Percentiles rank a stretch among this genome's conserved stretches.
These are phyloP conservation scores for Oceanodroma leucorhoa DNA, from an alignment of 2,797 vertebrate species.

Conservation along the genomic window DNA sequence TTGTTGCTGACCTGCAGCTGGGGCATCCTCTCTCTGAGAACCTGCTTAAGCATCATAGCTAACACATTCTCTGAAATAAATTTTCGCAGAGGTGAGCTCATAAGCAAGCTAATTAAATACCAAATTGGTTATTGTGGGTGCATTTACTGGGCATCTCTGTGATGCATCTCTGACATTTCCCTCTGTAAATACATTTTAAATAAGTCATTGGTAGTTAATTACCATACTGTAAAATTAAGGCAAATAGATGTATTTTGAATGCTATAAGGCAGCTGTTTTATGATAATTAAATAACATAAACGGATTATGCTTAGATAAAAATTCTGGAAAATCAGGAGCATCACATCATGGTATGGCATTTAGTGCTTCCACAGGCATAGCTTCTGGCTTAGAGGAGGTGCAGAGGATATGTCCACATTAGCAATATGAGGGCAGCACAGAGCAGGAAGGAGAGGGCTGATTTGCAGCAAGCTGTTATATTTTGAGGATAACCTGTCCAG, in stretches of 20 bases:
- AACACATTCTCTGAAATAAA: not conserved
- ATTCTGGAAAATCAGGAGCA: not conserved
- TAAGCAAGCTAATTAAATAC: constrained; percentile 40
- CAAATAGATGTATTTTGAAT: constrained; percentile 20
- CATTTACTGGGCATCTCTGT: not conserved
- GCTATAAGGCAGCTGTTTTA: not conserved
- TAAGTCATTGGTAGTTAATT: constrained; percentile 6
- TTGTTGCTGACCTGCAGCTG: constrained; percentile 13
- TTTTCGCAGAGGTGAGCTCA: constrained; percentile 44
- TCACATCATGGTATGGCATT: not conserved
- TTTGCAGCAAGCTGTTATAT: not conserved
- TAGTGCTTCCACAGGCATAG: not conserved
- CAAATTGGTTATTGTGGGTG: not conserved
- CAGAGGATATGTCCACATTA: not conserved
- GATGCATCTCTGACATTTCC: constrained; percentile 1
- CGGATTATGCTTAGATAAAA: constrained; percentile 5
- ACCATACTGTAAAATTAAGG: constrained; percentile 4
- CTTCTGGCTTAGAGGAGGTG: not conserved
- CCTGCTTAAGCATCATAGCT: not conserved
- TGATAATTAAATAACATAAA: constrained; percentile 1
- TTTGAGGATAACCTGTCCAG: not conserved
- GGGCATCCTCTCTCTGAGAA: not conserved
- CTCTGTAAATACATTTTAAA: constrained; percentile 38
- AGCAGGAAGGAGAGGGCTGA: not conserved
- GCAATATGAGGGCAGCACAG: rapidly evolving